Evolutionary conservation across 2,113 vertebrate species (phyloP).

Genomic region (Gallinago media): DNA sequence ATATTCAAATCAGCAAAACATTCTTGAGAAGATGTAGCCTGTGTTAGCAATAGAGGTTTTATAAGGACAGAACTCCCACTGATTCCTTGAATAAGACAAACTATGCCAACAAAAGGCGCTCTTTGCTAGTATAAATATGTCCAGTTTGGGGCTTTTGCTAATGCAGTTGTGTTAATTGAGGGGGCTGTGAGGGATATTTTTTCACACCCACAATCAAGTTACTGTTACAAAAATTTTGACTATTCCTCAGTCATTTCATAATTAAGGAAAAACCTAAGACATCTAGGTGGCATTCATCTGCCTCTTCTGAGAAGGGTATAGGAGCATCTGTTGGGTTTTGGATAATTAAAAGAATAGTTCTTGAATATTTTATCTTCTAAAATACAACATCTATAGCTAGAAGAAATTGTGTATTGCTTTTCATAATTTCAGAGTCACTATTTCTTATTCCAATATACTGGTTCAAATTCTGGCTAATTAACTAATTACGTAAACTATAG

Average conservation of each 20-base stretch:
- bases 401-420: neutral
- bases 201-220: neutral
- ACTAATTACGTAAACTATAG: neutral
- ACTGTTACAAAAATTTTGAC: neutral
- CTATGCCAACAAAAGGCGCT: neutral
- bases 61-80: constrained; percentile 16
- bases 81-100: constrained; percentile 1
- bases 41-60: constrained; percentile 5
- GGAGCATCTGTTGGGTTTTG: neutral
- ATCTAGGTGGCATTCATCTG: neutral
- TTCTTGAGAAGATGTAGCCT: neutral
- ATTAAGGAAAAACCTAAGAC: neutral
- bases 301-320: neutral
- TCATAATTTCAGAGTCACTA: neutral
- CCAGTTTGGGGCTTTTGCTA: neutral
- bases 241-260: neutral
- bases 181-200: neutral
- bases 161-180: neutral
- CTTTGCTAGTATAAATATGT: constrained; percentile 2
- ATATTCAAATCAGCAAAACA: neutral
- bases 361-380: neutral
- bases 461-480: neutral
- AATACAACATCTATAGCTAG: neutral
- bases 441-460: neutral
- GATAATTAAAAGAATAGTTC: neutral